phyloP scores from a whole-genome alignment of 1,140 invertebrate species.

The Papilio aristodemus region DNA sequence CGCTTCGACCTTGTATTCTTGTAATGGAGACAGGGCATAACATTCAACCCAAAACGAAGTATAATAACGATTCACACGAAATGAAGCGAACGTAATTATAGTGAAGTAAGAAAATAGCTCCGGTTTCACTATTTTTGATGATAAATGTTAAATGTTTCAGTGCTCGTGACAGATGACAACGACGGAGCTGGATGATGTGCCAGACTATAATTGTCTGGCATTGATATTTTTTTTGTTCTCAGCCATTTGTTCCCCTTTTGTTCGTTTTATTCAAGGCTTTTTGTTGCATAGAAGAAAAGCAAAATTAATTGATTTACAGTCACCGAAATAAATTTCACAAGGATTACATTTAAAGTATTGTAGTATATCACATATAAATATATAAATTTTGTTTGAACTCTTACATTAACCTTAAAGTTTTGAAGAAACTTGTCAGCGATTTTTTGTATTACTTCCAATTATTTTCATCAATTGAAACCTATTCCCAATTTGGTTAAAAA shows the following conservation, averaged over 20 bases:
- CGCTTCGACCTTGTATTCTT: slow-evolving; percentile 46
- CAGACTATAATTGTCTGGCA: slow-evolving; percentile 33
- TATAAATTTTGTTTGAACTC: too few species aligned
- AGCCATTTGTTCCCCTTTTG: slow-evolving; percentile 27
- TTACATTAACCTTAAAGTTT: too few species aligned
- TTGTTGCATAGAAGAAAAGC: neutral
- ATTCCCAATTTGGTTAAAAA: too few species aligned
- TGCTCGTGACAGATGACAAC: slow-evolving; percentile 27
- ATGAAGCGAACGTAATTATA: slow-evolving; percentile 20
- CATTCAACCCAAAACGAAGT: slow-evolving; percentile 14
- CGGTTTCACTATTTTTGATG: slow-evolving; percentile 17
- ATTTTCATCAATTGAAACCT: too few species aligned
- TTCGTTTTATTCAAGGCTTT: neutral
- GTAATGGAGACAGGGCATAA: slow-evolving; percentile 29
- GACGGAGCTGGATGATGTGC: slow-evolving; percentile 21
- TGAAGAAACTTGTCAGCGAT: too few species aligned
- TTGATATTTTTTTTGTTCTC: slow-evolving; percentile 21
- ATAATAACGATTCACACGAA: slow-evolving; percentile 16
- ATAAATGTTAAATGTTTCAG: slow-evolving; percentile 30
- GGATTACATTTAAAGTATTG: too few species aligned
- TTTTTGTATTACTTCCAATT: too few species aligned
- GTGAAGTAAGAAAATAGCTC: slow-evolving; percentile 8
- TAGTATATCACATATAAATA: too few species aligned
- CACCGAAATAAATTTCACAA: neutral
- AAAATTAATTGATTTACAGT: neutral